phyloP scores from a whole-genome alignment of 2,797 vertebrate genomes.

The Psittacula echo region DNA sequence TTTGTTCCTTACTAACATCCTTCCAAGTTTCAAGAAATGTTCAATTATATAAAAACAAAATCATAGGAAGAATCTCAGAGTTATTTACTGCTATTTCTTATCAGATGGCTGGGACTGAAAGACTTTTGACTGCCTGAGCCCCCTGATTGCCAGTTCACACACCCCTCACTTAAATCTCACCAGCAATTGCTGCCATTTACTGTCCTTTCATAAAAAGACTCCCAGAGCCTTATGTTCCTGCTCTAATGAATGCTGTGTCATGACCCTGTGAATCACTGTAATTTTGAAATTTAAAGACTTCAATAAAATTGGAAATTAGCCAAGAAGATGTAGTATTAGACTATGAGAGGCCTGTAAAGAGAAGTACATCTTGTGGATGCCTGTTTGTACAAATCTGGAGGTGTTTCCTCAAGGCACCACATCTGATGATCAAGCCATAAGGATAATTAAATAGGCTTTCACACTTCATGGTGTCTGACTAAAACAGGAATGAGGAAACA shows the following conservation, averaged over 20 bases:
- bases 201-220: neutral
- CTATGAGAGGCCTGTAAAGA: neutral
- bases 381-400: neutral
- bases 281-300: neutral
- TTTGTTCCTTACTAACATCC: neutral
- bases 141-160: neutral
- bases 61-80: neutral
- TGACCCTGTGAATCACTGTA: neutral
- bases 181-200: neutral
- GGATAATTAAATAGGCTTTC: neutral
- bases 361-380: neutral
- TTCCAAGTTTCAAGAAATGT: neutral
- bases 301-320: neutral
- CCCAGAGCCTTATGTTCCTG: neutral
- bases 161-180: neutral
- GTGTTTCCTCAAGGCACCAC: neutral
- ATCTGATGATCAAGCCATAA: neutral
- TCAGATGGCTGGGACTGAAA: neutral
- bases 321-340: neutral
- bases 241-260: neutral
- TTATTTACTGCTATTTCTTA: neutral
- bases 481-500: neutral
- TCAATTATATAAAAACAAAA: neutral
- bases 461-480: neutral
- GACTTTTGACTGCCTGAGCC: neutral